A percentile compares a stretch with the other conserved stretches of the same genome.
Conservation (phyloP, 2,888 invertebrate species). For the Epinotia brunnichana region DNA sequence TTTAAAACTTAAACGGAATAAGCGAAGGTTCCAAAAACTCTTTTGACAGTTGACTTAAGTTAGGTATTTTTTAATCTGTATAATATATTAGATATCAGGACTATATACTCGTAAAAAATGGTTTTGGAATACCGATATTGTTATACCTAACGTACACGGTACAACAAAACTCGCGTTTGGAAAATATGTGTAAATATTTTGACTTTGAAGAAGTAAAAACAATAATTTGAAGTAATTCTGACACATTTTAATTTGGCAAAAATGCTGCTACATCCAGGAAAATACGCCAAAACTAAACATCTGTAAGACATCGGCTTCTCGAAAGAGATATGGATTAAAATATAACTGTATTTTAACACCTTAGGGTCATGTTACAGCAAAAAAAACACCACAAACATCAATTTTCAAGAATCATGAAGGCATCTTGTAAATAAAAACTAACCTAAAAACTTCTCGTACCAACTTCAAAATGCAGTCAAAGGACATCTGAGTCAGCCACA, state of each 20-base stretch:
- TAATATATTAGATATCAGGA: no score
- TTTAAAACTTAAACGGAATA: no score
- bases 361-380: constrained; percentile 22
- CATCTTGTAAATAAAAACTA: constrained; percentile 34
- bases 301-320: constrained; percentile 22
- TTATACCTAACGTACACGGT: not conserved
- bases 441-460: constrained; percentile 21
- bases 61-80: no score
- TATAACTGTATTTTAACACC: constrained; percentile 33
- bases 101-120: not conserved
- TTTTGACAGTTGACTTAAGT: no score
- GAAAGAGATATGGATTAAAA: constrained; percentile 35
- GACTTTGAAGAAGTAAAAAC: no score
- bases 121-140: not conserved
- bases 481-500: not conserved
- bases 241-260: not conserved
- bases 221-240: not conserved
- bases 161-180: not conserved
- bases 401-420: constrained; percentile 25
- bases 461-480: constrained; percentile 10
- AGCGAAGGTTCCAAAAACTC: no score
- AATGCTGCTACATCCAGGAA: not conserved
- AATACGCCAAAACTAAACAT: constrained; percentile 14
- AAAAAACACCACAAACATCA: constrained; percentile 33
- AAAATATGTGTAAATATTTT: no score